phyloP scores from a whole-genome alignment of 2,888 invertebrate genomes.

The Dione vanillae region DNA sequence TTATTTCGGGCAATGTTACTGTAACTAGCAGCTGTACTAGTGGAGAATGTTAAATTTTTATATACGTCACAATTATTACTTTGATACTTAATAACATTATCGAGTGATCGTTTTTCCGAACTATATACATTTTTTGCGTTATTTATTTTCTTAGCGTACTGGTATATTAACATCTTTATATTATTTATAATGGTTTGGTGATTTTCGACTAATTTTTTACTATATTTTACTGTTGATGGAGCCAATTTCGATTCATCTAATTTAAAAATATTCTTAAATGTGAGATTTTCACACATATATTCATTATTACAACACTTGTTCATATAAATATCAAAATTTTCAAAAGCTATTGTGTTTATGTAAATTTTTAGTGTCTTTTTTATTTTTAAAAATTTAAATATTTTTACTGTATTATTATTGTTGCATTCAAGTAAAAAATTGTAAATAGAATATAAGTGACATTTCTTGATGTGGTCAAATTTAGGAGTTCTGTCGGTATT shows the following conservation, averaged over 20 bases:
- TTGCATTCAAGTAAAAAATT: constrained; percentile 60
- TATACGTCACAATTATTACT: neutral
- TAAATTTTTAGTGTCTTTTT: constrained; percentile 66
- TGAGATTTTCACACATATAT: constrained; percentile 33
- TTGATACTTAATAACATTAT: constrained; percentile 8
- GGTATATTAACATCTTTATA: constrained; percentile 43
- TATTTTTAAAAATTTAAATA: constrained; percentile 61
- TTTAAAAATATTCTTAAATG: constrained; percentile 12
- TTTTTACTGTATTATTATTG: constrained; percentile 59
- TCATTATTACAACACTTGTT: constrained; percentile 43
- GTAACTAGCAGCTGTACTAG: neutral
- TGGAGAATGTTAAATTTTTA: neutral
- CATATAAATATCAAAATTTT: constrained; percentile 54
- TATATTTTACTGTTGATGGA: constrained; percentile 5
- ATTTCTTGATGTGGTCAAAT: constrained; percentile 50
- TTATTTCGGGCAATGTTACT: neutral
- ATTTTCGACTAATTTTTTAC: constrained; percentile 9
- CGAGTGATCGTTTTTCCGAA: constrained; percentile 1
- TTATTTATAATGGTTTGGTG: constrained; percentile 41
- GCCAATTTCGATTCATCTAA: neutral
- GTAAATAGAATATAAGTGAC: constrained; percentile 66
- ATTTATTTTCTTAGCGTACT: constrained; percentile 36
- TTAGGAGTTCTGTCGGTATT: constrained; percentile 46
- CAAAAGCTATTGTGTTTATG: constrained; percentile 57
- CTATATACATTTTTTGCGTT: neutral